These are phyloP conservation scores for Lepidothrix coronata DNA, from an alignment of 2,113 vertebrate species.

Conservation along the genomic window DNA sequence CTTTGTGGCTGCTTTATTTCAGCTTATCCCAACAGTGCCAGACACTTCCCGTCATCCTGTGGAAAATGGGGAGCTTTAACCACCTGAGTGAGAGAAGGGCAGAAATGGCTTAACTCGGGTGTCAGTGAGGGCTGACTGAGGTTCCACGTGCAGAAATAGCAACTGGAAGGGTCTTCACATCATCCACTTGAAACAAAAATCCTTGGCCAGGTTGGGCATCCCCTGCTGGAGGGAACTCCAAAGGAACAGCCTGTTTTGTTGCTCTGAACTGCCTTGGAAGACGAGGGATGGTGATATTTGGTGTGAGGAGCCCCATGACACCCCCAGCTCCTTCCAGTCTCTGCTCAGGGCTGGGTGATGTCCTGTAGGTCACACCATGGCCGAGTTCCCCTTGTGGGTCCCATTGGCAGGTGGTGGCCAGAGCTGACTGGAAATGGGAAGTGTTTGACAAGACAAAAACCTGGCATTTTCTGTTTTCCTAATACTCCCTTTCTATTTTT, in stretches of 20 bases:
- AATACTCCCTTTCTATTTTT: fast-evolving
- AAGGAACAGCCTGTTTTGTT: neutral
- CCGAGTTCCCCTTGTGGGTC: fast-evolving
- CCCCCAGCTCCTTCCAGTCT: neutral
- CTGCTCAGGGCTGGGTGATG: neutral
- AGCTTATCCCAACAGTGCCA: neutral
- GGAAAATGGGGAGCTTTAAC: neutral
- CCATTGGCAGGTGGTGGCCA: neutral
- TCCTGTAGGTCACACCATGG: neutral
- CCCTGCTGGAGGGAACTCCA: neutral
- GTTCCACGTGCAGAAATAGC: neutral
- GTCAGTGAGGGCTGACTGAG: neutral
- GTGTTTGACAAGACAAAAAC: neutral
- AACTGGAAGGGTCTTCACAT: neutral
- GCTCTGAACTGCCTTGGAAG: neutral
- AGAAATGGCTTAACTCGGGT: neutral
- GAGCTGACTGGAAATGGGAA: neutral
- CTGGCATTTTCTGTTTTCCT: neutral
- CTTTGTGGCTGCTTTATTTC: constrained; percentile 15
- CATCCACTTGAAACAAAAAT: neutral
- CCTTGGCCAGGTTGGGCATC: neutral
- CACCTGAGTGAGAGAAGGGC: neutral
- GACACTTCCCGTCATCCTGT: neutral
- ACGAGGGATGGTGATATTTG: fast-evolving
- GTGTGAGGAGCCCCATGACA: neutral